A percentile compares a stretch with the other conserved stretches of the same genome.
phyloP scores from a whole-genome alignment of 2,797 vertebrate species.

The Onychomys torridus region DNA sequence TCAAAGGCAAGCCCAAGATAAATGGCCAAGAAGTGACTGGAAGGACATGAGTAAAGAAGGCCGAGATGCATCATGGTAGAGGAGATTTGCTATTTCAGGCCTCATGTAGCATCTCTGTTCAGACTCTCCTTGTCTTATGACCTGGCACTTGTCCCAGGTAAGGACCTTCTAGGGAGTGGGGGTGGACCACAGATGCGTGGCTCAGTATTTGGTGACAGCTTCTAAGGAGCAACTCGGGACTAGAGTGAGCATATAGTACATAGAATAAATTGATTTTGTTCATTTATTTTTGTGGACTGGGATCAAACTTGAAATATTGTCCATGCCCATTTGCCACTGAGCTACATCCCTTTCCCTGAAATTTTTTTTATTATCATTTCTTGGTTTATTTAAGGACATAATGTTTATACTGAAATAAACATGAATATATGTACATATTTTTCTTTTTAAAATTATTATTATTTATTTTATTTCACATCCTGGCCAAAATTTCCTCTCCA shows the following conservation, averaged over 20 bases:
- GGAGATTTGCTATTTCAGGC: conserved; percentile 10
- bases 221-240: background rate
- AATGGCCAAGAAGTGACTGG: background rate
- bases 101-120: background rate
- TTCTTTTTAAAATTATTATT: background rate
- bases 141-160: background rate
- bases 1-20: conserved; percentile 37
- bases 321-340: background rate
- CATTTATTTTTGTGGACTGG: background rate
- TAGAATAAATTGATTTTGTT: background rate
- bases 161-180: background rate
- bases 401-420: background rate
- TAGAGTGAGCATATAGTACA: background rate
- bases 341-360: background rate
- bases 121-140: conserved; percentile 27
- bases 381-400: background rate
- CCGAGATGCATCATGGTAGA: background rate
- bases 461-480: background rate
- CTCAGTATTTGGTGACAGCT: background rate
- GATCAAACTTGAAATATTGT: background rate
- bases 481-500: background rate
- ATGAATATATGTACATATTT: background rate
- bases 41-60: background rate
- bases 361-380: background rate
- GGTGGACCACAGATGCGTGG: background rate